Conservation (phyloP, 2,888 invertebrate genomes). For the Nemoura dubitans region DNA sequence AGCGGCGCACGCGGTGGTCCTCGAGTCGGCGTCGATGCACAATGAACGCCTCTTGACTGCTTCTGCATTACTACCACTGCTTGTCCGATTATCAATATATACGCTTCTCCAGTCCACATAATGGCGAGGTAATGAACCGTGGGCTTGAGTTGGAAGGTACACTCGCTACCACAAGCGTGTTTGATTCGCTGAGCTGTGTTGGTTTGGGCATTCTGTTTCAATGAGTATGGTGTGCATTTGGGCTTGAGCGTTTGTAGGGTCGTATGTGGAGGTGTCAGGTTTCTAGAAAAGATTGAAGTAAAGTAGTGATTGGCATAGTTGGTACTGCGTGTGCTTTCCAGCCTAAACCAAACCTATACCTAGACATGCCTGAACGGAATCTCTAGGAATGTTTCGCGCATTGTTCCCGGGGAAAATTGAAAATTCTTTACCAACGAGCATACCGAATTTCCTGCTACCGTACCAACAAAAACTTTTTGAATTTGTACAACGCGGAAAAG, state of each 20-base stretch:
- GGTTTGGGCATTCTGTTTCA: no score
- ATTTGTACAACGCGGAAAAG: neutral
- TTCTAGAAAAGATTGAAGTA: no score
- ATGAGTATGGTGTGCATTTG: no score
- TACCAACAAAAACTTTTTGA: neutral
- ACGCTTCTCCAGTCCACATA: constrained; percentile 9
- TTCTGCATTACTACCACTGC: neutral
- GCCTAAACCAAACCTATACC: no score
- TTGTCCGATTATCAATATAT: constrained; percentile 25
- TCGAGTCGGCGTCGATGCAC: neutral
- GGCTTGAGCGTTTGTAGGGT: no score
- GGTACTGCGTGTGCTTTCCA: no score
- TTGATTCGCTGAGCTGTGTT: no score
- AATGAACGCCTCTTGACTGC: constrained; percentile 18
- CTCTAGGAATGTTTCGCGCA: neutral
- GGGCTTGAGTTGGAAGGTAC: neutral
- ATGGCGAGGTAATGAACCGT: constrained; percentile 34
- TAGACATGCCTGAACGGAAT: no score
- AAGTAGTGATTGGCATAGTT: no score
- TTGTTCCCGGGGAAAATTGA: neutral
- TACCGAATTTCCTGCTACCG: neutral
- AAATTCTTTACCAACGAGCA: neutral
- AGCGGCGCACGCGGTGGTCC: neutral
- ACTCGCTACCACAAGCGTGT: neutral
- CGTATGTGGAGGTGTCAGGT: no score